Conservation (phyloP, 2,888 invertebrate genomes). For the Oxycera nigricornis region DNA sequence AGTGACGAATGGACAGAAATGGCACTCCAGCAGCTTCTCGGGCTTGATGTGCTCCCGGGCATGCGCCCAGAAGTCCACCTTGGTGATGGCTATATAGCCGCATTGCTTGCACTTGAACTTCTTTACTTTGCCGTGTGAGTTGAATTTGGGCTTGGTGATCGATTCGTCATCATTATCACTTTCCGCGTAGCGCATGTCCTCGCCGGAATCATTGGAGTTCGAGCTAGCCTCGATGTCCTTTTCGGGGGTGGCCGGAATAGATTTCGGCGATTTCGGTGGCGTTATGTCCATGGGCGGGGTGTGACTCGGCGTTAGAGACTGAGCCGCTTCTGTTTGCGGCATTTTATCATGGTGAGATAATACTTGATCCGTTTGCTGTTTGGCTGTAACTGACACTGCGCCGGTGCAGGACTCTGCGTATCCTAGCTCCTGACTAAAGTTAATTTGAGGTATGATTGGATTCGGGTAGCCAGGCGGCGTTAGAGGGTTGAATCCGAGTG, state of each 20-base stretch:
- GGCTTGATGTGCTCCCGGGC: slow-evolving; percentile 88
- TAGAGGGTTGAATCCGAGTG: slow-evolving; percentile 67
- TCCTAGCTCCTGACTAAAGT: slow-evolving; percentile 1
- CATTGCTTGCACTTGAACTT: slow-evolving; percentile 94
- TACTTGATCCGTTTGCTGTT: not conserved
- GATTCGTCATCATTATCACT: slow-evolving; percentile 57
- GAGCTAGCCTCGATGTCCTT: slow-evolving; percentile 58
- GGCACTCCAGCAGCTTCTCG: slow-evolving; percentile 90
- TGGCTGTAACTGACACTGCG: not conserved
- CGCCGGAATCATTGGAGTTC: slow-evolving; percentile 63
- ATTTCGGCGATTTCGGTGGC: slow-evolving; percentile 60
- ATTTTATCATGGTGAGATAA: not conserved
- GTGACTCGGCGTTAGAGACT: slow-evolving; percentile 54
- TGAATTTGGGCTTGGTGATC: slow-evolving; percentile 65
- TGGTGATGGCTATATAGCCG: slow-evolving; percentile 81
- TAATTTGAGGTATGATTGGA: slow-evolving; percentile 51
- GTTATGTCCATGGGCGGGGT: slow-evolving; percentile 62
- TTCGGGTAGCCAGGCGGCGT: slow-evolving; percentile 68
- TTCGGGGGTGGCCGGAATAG: slow-evolving; percentile 48
- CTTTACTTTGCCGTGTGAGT: slow-evolving; percentile 79
- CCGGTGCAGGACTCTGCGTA: slow-evolving; percentile 59
- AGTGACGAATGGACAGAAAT: slow-evolving; percentile 95
- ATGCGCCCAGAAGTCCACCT: slow-evolving; percentile 94
- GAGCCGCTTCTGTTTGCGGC: not conserved
- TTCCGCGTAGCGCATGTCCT: slow-evolving; percentile 57